Conservation (phyloP, 2,113 vertebrate genomes). For the Aegypius monachus region DNA sequence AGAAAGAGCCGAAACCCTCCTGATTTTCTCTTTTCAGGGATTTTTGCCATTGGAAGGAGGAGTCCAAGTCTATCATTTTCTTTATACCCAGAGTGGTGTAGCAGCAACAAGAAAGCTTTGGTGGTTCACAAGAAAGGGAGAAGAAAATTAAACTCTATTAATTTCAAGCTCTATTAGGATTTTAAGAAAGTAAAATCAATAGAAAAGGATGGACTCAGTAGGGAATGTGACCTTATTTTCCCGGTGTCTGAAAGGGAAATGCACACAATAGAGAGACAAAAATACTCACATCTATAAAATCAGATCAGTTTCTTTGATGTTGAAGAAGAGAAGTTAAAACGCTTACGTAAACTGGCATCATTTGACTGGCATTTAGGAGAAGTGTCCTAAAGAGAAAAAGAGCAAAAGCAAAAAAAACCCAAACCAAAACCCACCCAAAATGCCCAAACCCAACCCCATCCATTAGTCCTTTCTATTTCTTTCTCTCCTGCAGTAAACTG, state of each 20-base stretch:
- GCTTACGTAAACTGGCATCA: background rate
- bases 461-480: background rate
- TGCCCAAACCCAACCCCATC: background rate
- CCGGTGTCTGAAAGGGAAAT: constrained; percentile 8
- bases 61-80: background rate
- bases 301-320: constrained; percentile 3
- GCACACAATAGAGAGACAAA: constrained; percentile 29
- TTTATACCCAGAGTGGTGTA: background rate
- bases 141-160: constrained; percentile 34
- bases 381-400: background rate
- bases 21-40: background rate
- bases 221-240: constrained; percentile 42
- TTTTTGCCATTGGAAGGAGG: background rate
- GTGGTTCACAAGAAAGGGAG: background rate
- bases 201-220: constrained; percentile 46
- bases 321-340: constrained; percentile 33
- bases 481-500: background rate
- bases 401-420: background rate
- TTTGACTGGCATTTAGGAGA: constrained; percentile 26
- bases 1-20: background rate
- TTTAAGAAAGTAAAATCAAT: constrained; percentile 50
- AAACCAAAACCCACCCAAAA: background rate
- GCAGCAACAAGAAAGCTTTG: background rate
- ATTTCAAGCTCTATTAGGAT: constrained; percentile 67
- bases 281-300: constrained; percentile 16